A percentile compares a stretch with the other conserved stretches of the same genome.
These are phyloP conservation scores for Gymnopithys bicolor DNA, from an alignment of 2,797 vertebrate species.

Conservation along the genomic window DNA sequence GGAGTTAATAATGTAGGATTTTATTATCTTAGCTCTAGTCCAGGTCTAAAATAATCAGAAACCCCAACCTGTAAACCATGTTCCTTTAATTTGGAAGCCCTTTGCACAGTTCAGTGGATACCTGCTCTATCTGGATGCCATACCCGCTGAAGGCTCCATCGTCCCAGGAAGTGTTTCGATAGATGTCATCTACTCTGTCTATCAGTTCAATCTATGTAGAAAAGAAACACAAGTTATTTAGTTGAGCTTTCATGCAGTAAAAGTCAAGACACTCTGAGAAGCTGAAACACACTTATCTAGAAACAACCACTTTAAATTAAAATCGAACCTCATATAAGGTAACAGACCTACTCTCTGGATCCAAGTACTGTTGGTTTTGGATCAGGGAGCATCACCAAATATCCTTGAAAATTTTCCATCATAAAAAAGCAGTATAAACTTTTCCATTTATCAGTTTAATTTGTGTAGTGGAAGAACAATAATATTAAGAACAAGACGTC, in stretches of 20 bases:
- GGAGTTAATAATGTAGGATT: not conserved
- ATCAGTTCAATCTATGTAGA: slow-evolving; percentile 91
- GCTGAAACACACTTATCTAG: not conserved
- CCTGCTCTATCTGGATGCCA: slow-evolving; percentile 97
- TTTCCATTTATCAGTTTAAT: not conserved
- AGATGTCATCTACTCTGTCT: slow-evolving; percentile 98
- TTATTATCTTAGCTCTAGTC: not conserved
- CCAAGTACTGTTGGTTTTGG: not conserved
- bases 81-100: not conserved
- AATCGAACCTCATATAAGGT: not conserved
- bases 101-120: slow-evolving; percentile 50
- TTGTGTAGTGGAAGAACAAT: not conserved
- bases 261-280: not conserved
- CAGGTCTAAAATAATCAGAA: not conserved
- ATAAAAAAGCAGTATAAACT: not conserved
- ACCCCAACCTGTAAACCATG: not conserved
- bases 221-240: not conserved
- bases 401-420: not conserved
- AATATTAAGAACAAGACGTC: not conserved
- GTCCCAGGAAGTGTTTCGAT: slow-evolving; percentile 94
- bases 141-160: slow-evolving; percentile 85
- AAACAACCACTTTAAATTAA: not conserved
- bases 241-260: not conserved
- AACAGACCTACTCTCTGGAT: not conserved
- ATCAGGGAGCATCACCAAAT: not conserved